phyloP scores from a whole-genome alignment of 2,113 vertebrate species.

The Salvator merianae region DNA sequence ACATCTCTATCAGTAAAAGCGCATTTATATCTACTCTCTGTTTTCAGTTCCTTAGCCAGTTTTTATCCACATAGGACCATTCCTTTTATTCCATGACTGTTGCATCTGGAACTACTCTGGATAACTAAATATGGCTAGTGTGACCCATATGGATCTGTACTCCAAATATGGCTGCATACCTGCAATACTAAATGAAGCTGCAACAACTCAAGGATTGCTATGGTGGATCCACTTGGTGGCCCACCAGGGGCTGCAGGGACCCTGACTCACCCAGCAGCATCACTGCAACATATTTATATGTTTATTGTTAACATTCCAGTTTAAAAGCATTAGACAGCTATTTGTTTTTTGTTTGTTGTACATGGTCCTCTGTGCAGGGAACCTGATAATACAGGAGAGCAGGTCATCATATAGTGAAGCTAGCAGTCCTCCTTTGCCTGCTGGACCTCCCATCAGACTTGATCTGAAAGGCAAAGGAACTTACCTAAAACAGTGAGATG shows the following conservation, averaged over 20 bases:
- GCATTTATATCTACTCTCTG: neutral
- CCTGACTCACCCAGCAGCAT: neutral
- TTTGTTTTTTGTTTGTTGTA: neutral
- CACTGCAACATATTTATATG: no score
- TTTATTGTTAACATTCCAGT: neutral
- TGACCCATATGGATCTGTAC: neutral
- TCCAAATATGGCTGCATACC: neutral
- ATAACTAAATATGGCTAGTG: neutral
- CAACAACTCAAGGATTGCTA: neutral
- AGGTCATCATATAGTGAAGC: neutral
- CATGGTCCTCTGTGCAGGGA: neutral
- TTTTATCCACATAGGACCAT: neutral
- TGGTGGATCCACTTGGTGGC: no score
- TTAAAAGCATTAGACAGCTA: neutral
- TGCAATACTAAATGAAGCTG: neutral
- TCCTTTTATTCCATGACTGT: no score
- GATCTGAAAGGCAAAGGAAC: neutral
- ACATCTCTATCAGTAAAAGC: no score
- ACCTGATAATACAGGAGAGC: neutral
- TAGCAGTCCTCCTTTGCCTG: neutral
- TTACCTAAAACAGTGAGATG: constrained; percentile 92
- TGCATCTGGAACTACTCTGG: neutral
- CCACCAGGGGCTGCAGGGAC: no score
- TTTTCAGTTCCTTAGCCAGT: neutral
- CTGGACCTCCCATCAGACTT: accelerated